Percentiles rank a stretch among this genome's conserved stretches.
Conservation (phyloP, 1,140 invertebrate species). For the Calosoma granatense region DNA sequence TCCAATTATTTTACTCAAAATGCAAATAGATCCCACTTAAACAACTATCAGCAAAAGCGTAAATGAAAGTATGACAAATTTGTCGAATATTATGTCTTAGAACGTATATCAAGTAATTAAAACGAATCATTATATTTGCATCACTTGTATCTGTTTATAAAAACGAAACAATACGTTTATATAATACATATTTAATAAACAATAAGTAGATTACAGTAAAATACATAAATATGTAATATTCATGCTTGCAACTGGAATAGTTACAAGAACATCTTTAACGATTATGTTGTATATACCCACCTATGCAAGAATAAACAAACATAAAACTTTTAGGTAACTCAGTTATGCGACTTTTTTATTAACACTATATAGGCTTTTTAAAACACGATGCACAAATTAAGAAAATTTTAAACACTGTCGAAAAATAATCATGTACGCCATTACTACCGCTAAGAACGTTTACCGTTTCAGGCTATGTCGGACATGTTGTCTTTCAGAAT, state of each 20-base stretch:
- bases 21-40: no score
- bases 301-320: not conserved
- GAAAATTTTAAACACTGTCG: conserved; percentile 3
- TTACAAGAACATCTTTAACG: not conserved
- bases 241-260: not conserved
- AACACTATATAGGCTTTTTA: not conserved
- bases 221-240: no score
- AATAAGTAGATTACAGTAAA: no score
- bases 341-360: not conserved
- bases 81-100: no score
- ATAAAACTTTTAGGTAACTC: not conserved
- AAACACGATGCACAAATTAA: conserved; percentile 1
- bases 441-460: conserved; percentile 4
- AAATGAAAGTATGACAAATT: no score
- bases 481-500: not conserved
- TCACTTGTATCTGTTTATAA: no score
- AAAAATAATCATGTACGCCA: conserved; percentile 5
- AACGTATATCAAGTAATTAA: no score
- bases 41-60: no score
- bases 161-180: no score
- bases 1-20: no score
- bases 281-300: not conserved
- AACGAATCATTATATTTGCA: no score
- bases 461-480: not conserved
- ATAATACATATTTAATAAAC: no score